A percentile compares a stretch with the other conserved stretches of the same genome.
These are phyloP conservation scores for Papilio gigon DNA, from an alignment of 2,888 invertebrate species.

Conservation along the genomic window DNA sequence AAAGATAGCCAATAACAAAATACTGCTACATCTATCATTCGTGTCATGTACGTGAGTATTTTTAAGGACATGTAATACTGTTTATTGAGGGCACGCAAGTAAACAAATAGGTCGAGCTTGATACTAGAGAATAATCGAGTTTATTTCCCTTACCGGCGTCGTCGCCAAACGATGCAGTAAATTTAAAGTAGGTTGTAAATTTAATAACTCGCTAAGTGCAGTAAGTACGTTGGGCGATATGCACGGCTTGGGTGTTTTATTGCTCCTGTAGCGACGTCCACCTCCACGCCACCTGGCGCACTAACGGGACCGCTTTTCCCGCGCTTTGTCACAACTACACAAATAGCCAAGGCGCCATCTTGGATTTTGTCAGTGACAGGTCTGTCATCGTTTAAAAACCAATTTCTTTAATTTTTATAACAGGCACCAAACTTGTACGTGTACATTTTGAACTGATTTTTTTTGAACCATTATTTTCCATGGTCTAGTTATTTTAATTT, in stretches of 20 bases:
- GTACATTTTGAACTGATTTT: not conserved
- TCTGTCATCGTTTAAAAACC: not conserved
- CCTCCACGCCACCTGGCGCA: slow-evolving; percentile 36
- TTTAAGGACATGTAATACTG: not conserved
- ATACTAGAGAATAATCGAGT: slow-evolving; percentile 21
- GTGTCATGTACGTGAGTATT: not conserved
- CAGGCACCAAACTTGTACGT: not conserved
- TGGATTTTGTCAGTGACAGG: slow-evolving; percentile 10
- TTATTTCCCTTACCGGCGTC: slow-evolving; percentile 26
- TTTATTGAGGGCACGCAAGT: not conserved
- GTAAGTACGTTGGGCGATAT: slow-evolving; percentile 26
- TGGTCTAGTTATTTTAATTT: too few species aligned
- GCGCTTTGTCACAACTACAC: slow-evolving; percentile 9
- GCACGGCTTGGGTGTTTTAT: slow-evolving; percentile 33
- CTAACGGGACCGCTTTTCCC: slow-evolving; percentile 30
- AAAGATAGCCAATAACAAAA: too few species aligned
- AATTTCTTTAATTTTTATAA: not conserved
- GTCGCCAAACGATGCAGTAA: slow-evolving; percentile 39
- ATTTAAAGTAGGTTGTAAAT: slow-evolving; percentile 39
- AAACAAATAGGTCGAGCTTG: slow-evolving; percentile 25
- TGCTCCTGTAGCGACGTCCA: slow-evolving; percentile 33
- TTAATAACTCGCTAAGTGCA: slow-evolving; percentile 41
- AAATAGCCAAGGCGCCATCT: slow-evolving; percentile 25
- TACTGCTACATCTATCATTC: not conserved
- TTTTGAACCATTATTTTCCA: too few species aligned